Evolutionary conservation across 1,140 invertebrate genomes (phyloP), one percentile per base, ranked within the genome.

Genomic region (Pissodes strobi): DNA sequence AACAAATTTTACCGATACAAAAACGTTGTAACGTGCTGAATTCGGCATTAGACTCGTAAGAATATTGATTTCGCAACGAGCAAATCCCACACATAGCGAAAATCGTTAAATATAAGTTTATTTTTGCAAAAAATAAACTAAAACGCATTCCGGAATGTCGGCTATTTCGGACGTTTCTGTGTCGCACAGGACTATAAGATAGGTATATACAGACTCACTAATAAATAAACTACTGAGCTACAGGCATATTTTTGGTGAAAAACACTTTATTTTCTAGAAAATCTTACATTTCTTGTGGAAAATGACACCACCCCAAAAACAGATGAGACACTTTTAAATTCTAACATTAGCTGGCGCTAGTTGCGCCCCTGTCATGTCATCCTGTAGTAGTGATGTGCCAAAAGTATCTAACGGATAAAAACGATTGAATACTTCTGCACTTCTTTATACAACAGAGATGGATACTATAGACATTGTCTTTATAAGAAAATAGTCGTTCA

Each of bases 221-320:
- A 41, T 51, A 30, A 56, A 56, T 30, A 9, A 21, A 23, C 17
- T 18, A 49, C 13, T 38, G 13, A 13, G 2, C 6, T n/a, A 25
- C n/a, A 12, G n/a, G 15, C 19, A 45, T 23, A 37, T 10, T 22
- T 65, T 65, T 45, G 25, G 45, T 15, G 12, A 48, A 60, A 61
- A 62, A 25, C 19, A 23, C 22, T 57, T 37, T 46, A 67, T 58
- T 67, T 63, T 22, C 18, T 5, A 8, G 12, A 56, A 67, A 57
- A 39, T 64, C 65, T 67, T 58, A 67, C 59, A 63, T 62, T 67
- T 63, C 57, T 62, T 41, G 38, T 30, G 52, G 52, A 67, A 67
- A 67, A 67, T 67, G 65, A 62, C 65, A 67, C 65, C 65, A 63
- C 64, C 65, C 64, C 65, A 38, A 56, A 67, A 62, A 67, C 59